Percentiles rank a stretch among this genome's conserved stretches.
Evolutionary conservation across 2,888 invertebrate species (phyloP).

Genomic region (Leucophenga maculata): DNA sequence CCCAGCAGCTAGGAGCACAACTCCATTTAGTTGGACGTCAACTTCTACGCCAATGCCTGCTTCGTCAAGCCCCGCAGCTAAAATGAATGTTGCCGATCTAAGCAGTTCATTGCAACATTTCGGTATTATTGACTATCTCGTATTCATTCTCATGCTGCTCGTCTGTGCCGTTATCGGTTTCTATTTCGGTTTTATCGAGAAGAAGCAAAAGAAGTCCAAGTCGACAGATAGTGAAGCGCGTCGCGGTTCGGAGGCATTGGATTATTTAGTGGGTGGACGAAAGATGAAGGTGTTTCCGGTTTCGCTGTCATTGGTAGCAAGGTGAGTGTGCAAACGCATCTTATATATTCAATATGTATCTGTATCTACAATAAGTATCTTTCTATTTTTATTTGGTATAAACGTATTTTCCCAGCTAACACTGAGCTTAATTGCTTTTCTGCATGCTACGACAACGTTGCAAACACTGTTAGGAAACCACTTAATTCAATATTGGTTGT

Average conservation of each 20-base stretch:
- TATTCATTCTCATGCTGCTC: conserved; percentile 84
- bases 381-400: too few relatives aligned
- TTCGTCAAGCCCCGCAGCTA: conserved; percentile 34
- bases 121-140: conserved; percentile 82
- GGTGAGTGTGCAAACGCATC: conserved; percentile 72
- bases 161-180: conserved; percentile 85
- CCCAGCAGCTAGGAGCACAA: background rate
- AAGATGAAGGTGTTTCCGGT: conserved; percentile 88
- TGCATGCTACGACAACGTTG: too few relatives aligned
- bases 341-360: too few relatives aligned
- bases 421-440: too few relatives aligned
- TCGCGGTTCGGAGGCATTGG: conserved; percentile 73
- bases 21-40: background rate
- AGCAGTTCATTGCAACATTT: conserved; percentile 77
- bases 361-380: too few relatives aligned
- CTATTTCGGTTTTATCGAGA: conserved; percentile 85
- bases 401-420: too few relatives aligned
- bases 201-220: conserved; percentile 63
- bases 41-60: conserved; percentile 4
- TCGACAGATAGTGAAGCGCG: conserved; percentile 33
- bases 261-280: conserved; percentile 86
- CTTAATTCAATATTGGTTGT: too few relatives aligned
- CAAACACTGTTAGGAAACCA: too few relatives aligned
- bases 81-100: conserved; percentile 68
- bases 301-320: conserved; percentile 88